Conservation (phyloP, 2,797 vertebrate genomes). For the Pangasius sanitwongsei region DNA sequence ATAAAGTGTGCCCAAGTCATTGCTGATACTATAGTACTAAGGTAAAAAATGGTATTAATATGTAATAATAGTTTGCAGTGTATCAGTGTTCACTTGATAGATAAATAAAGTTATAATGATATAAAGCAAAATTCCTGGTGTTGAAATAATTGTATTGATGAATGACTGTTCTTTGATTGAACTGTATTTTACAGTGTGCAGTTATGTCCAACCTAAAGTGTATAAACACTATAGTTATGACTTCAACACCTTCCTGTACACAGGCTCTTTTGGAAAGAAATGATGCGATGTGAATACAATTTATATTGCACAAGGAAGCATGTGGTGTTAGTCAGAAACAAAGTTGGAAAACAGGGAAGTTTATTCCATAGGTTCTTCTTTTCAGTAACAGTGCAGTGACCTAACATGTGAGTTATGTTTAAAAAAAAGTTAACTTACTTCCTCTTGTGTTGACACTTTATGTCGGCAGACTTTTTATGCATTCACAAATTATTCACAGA, state of each 20-base stretch:
- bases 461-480: too few species aligned
- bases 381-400: not conserved
- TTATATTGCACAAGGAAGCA: not conserved
- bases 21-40: not conserved
- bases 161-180: not conserved
- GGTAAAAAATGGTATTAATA: not conserved
- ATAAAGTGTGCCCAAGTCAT: not conserved
- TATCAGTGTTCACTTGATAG: not conserved
- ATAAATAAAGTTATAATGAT: not conserved
- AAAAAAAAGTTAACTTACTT: not conserved
- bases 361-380: not conserved
- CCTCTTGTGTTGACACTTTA: not conserved
- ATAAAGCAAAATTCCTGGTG: not conserved
- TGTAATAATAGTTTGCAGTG: not conserved
- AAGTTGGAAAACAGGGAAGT: not conserved
- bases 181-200: not conserved
- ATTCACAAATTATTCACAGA: not conserved
- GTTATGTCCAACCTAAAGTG: not conserved
- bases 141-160: not conserved
- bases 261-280: not conserved
- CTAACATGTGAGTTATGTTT: not conserved
- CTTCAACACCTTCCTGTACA: not conserved
- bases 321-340: not conserved
- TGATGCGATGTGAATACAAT: not conserved
- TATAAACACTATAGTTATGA: not conserved